Evolutionary conservation across 35 echinoderm and acorn worm genomes (phyloP).

Genomic region (Apostichopus japonicus): DNA sequence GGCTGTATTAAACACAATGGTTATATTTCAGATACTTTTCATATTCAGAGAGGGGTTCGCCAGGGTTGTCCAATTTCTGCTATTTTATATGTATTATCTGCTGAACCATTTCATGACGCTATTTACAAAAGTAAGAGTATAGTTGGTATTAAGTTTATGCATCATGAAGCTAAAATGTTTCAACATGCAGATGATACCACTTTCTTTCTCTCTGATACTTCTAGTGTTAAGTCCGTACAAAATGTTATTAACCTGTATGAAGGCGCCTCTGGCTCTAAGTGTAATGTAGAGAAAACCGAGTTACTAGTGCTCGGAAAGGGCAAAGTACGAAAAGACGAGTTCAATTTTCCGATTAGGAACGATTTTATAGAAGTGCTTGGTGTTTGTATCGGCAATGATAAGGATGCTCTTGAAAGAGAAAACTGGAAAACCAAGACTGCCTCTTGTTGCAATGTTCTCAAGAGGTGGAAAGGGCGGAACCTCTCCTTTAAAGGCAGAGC

Average conservation of each 20-base stretch:
- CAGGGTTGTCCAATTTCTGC: conserved; percentile 59
- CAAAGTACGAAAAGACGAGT: neutral
- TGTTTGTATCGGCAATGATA: conserved; percentile 2
- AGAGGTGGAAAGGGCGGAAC: neutral
- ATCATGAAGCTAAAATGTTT: conserved; percentile 45
- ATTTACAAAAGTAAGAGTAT: neutral
- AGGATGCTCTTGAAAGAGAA: neutral
- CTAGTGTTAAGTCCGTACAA: neutral
- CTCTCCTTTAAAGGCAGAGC: conserved; percentile 17
- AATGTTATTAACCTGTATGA: conserved; percentile 10
- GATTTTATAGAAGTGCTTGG: conserved; percentile 24
- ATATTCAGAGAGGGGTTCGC: conserved; percentile 11
- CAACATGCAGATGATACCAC: conserved; percentile 63
- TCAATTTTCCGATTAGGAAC: neutral
- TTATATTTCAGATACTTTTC: conserved; percentile 19
- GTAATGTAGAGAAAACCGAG: conserved; percentile 45
- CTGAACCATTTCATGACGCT: conserved; percentile 25
- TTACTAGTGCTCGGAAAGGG: neutral
- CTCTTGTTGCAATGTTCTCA: neutral
- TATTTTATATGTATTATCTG: conserved; percentile 37
- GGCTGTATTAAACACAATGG: conserved; percentile 43
- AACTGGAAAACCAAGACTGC: conserved; percentile 7
- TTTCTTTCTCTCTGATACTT: conserved; percentile 15
- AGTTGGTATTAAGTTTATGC: neutral
- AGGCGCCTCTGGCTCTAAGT: conserved; percentile 15